A percentile compares a stretch with the other conserved stretches of the same genome.
Conservation (phyloP, 2,888 invertebrate genomes). For the Drosophila trichaetosa region DNA sequence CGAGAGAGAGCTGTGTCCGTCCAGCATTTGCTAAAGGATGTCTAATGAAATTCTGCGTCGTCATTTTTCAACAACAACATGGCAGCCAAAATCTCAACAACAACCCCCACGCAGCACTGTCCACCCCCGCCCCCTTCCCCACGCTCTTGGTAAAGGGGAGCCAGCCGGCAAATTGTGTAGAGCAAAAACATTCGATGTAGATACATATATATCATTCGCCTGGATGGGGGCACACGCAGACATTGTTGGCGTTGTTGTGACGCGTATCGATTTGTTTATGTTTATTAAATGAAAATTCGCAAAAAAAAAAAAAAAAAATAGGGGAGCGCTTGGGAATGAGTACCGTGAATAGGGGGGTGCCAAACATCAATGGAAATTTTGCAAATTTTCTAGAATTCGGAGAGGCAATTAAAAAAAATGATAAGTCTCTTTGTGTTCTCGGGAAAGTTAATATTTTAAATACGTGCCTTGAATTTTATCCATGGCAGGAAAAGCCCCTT, state of each 20-base stretch:
- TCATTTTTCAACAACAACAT: slow-evolving; percentile 62
- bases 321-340: slow-evolving; percentile 8
- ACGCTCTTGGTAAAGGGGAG: slow-evolving; percentile 1
- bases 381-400: neutral
- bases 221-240: slow-evolving; percentile 9
- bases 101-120: slow-evolving; percentile 34
- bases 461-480: neutral
- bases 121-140: slow-evolving; percentile 1
- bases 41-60: slow-evolving; percentile 67
- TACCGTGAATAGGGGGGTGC: slow-evolving; percentile 10
- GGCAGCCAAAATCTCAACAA: slow-evolving; percentile 43
- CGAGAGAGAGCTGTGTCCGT: neutral
- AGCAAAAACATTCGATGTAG: slow-evolving; percentile 6
- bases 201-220: neutral
- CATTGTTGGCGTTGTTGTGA: slow-evolving; percentile 73
- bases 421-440: neutral
- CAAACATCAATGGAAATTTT: slow-evolving; percentile 29
- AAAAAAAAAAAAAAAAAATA: slow-evolving; percentile 18
- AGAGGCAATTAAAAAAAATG: neutral
- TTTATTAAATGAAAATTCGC: slow-evolving; percentile 74
- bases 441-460: neutral
- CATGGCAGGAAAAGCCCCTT: neutral
- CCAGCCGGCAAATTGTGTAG: slow-evolving; percentile 59
- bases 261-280: slow-evolving; percentile 81
- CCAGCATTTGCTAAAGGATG: slow-evolving; percentile 53